Evolutionary conservation across 2,113 vertebrate species (phyloP).

Genomic region (Myodes glareolus): DNA sequence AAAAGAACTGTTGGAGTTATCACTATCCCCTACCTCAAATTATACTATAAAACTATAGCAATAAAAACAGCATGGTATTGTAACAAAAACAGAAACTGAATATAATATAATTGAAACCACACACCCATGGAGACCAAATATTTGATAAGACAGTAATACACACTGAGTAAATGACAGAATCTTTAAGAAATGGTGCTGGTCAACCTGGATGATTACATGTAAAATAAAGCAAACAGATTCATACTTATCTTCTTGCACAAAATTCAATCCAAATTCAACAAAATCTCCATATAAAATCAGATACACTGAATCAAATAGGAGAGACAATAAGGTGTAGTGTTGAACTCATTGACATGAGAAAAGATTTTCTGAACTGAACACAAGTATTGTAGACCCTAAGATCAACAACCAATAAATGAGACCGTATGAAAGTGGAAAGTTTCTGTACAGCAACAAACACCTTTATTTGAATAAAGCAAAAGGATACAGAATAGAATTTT

Average conservation of each 20-base stretch:
- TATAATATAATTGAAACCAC: too few relatives aligned
- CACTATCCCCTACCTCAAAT: background rate
- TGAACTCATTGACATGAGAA: background rate
- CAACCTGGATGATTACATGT: background rate
- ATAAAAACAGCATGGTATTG: background rate
- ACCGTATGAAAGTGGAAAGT: background rate
- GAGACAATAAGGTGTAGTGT: accelerated
- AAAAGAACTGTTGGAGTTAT: background rate
- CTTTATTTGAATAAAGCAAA: background rate
- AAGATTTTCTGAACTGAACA: background rate
- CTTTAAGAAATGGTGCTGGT: background rate
- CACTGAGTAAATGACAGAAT: background rate
- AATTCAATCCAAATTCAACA: background rate
- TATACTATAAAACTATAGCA: background rate
- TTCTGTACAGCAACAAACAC: background rate
- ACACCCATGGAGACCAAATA: background rate
- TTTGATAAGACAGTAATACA: background rate
- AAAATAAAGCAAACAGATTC: background rate
- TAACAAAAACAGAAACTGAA: background rate
- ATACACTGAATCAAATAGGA: background rate
- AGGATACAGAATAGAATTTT: accelerated
- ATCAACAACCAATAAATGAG: background rate
- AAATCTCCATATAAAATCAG: background rate
- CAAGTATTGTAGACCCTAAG: background rate
- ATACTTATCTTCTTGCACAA: background rate